These are phyloP conservation scores for Melanostoma scalare DNA, from an alignment of 2,888 invertebrate genomes.

Conservation along the genomic window DNA sequence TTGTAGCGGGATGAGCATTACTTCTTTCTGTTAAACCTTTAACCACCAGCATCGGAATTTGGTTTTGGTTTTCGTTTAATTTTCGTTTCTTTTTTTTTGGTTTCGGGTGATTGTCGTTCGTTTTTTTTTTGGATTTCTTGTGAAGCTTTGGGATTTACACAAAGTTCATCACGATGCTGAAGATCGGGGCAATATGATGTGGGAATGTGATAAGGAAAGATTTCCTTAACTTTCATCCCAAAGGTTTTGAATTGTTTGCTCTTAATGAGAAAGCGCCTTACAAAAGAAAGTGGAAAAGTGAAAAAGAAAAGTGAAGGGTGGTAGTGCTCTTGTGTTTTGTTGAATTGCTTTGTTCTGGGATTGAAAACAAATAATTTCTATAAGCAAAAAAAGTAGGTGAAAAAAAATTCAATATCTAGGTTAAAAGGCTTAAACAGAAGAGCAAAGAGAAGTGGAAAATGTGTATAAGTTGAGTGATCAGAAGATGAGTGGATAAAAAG, in stretches of 20 bases:
- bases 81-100: constrained; percentile 4
- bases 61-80: constrained; percentile 1
- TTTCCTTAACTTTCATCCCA: constrained; percentile 40
- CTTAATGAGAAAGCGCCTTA: constrained; percentile 40
- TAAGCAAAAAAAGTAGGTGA: constrained; percentile 1
- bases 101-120: constrained; percentile 27
- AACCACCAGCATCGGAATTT: constrained; percentile 44
- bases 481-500: constrained; percentile 41
- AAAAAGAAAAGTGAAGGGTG: constrained; percentile 21
- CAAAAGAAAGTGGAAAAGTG: constrained; percentile 54
- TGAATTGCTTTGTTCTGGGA: constrained; percentile 8
- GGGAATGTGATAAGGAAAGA: constrained; percentile 54
- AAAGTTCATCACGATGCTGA: constrained; percentile 40
- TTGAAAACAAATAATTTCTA: constrained; percentile 18
- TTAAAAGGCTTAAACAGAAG: constrained; percentile 3
- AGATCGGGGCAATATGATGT: constrained; percentile 40
- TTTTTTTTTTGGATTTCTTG: constrained; percentile 39
- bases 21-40: constrained; percentile 31
- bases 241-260: constrained; percentile 42
- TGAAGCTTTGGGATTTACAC: constrained; percentile 29
- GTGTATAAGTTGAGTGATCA: constrained; percentile 11
- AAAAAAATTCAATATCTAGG: background rate
- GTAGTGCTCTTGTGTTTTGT: constrained; percentile 41
- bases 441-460: constrained; percentile 4
- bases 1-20: constrained; percentile 12